Base-by-base conservation (phyloP, 2,888 invertebrate species). In the Cephonodes hylas region DNA sequence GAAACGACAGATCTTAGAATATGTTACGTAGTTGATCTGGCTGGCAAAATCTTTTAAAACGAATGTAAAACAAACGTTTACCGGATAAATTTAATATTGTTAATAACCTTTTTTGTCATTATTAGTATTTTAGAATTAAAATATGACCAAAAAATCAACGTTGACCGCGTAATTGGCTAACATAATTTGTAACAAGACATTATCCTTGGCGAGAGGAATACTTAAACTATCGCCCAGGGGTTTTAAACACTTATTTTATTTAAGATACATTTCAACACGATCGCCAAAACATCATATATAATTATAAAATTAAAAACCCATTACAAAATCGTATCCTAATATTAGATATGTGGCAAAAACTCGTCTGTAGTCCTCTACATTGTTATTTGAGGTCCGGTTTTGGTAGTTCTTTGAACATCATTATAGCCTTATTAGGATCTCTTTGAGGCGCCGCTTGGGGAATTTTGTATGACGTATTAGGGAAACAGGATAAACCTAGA, bases 271-370 rank as follows among this genome's bases (percentile, higher is more conserved):
- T 18, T 31, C 15, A 27, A 18, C 53, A 31, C 10, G 15, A 8
- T 2, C 3, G 15, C 2, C 48, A 0, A 22, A 45, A 13, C 13
- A 13, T 45, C n/a, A 27, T 15, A 31, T 23, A 20, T 31, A 27
- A 53, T 31, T 31, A 53, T 27, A 31, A 10, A 31, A 53, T 53
- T 53, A 53, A 53, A 53, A 53, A n/a, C 15, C 53, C 31, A 53
- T 53, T 53, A 53, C 27, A 53, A 31, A 27, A 31, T 18, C 18
- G 27, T 18, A 53, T 31, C 31, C 31, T 53, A 18, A 53, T 31
- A 53, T 53, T 53, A 31, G 31, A 15, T 53, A 5, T 27, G 53
- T n/a, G 53, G 46, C 15, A 31, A 53, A 53, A 53, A 18, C 18
- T 8, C 25, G 15, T 48, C 18, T 7, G 53, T 18, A 20, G 18